Evolutionary conservation across 2,888 invertebrate species (phyloP).

Genomic region (Zelleria hepariella): DNA sequence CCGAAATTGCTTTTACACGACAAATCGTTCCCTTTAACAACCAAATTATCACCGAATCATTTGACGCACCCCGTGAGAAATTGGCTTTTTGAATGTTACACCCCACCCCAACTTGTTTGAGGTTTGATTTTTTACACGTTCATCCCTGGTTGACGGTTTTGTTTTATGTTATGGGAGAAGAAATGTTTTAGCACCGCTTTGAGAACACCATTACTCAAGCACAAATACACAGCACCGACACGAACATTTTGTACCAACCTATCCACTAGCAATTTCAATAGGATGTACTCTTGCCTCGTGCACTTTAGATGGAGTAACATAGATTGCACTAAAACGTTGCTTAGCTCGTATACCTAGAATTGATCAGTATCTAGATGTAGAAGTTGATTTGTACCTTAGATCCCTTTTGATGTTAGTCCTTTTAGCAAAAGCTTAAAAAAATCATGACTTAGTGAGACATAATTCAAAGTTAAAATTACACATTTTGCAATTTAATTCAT

Average conservation of each 20-base stretch:
- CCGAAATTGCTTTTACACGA: slow-evolving; percentile 52
- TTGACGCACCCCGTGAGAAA: neutral
- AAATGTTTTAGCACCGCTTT: slow-evolving; percentile 50
- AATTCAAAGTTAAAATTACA: slow-evolving; percentile 1
- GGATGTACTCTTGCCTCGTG: slow-evolving; percentile 38
- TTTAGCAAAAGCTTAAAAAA: neutral
- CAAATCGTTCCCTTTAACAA: slow-evolving; percentile 46
- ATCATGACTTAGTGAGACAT: neutral
- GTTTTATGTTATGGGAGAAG: slow-evolving; percentile 16
- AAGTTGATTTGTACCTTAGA: neutral
- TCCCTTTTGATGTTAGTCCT: neutral
- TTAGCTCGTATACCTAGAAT: slow-evolving; percentile 8
- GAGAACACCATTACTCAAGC: slow-evolving; percentile 53
- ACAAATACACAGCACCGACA: slow-evolving; percentile 62
- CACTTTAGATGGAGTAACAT: slow-evolving; percentile 47
- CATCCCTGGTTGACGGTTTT: neutral
- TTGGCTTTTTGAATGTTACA: neutral
- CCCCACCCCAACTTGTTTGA: neutral
- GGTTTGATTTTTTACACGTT: neutral
- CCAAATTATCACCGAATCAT: slow-evolving; percentile 35
- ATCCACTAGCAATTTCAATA: slow-evolving; percentile 28
- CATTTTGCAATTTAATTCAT: slow-evolving; percentile 1
- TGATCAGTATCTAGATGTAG: neutral
- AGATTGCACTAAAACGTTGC: slow-evolving; percentile 42
- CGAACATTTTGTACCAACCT: slow-evolving; percentile 42